Evolutionary conservation across 2,888 invertebrate genomes (phyloP).

Genomic region (Andricus curvator): DNA sequence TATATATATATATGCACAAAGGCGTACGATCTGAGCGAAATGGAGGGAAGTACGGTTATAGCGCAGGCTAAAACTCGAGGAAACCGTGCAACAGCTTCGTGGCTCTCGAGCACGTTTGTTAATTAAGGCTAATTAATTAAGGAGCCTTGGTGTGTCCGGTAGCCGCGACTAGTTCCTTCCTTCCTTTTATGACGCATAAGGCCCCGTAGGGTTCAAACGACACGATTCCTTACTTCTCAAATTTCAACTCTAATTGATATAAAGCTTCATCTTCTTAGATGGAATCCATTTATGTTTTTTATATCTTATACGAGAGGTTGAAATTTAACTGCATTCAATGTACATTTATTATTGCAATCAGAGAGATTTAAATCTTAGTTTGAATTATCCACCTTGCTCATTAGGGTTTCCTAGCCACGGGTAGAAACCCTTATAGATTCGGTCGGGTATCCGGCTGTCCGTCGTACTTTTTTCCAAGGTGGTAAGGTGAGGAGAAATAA

Average conservation of each 20-base stretch:
- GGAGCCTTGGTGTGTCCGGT: slow-evolving; percentile 62
- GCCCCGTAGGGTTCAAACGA: slow-evolving; percentile 50
- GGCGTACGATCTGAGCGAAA: slow-evolving; percentile 20
- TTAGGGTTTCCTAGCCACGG: no score
- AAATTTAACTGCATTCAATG: not conserved
- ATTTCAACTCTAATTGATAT: not conserved
- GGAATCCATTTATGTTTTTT: not conserved
- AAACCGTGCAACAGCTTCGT: slow-evolving; percentile 53
- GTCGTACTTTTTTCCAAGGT: no score
- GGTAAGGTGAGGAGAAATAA: no score
- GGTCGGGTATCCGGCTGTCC: no score
- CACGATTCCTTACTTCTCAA: slow-evolving; percentile 34
- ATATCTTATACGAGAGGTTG: no score
- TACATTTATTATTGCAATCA: not conserved
- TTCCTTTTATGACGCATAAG: slow-evolving; percentile 52
- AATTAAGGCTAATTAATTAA: slow-evolving; percentile 76
- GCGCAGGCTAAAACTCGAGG: slow-evolving; percentile 39
- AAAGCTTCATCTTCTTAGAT: not conserved
- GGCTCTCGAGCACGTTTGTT: slow-evolving; percentile 70
- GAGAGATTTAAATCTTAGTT: no score
- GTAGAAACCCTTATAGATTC: no score
- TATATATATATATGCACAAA: slow-evolving; percentile 11
- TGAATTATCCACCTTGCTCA: no score
- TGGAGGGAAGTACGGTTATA: slow-evolving; percentile 12
- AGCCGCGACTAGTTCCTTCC: slow-evolving; percentile 33